Conservation (phyloP, 2,113 vertebrate genomes). For the Apeltes quadracus region DNA sequence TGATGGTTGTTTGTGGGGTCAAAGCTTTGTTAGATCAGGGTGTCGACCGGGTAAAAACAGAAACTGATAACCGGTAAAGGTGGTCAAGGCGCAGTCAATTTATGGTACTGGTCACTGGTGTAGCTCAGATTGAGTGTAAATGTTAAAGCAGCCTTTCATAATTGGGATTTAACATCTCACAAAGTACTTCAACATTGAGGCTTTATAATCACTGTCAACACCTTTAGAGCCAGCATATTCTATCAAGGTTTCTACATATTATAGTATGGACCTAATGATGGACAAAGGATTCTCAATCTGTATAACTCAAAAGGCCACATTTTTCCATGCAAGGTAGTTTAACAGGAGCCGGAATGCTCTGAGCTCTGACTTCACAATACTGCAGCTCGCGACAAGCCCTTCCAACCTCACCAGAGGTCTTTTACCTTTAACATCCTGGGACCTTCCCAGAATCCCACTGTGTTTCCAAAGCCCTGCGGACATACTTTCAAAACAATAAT, state of each 20-base stretch:
- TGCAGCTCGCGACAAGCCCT: slow-evolving; percentile 23
- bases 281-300: not conserved
- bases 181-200: not conserved
- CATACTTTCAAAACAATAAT: slow-evolving; percentile 19
- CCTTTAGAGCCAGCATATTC: not conserved
- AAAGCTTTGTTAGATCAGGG: not conserved
- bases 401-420: slow-evolving; percentile 7
- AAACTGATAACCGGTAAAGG: not conserved
- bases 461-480: not conserved
- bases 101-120: not conserved
- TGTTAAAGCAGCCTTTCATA: not conserved
- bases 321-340: not conserved
- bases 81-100: no score
- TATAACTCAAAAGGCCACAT: not conserved
- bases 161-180: not conserved
- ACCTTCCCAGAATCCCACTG: not conserved
- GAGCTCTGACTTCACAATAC: not conserved
- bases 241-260: not conserved
- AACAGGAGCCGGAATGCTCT: not conserved
- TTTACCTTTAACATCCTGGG: not conserved
- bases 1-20: not conserved
- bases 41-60: not conserved
- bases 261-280: not conserved
- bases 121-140: not conserved
- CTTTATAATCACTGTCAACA: not conserved